Base-by-base conservation (phyloP, 2,888 invertebrate genomes). In the Hydriomena furcata region DNA sequence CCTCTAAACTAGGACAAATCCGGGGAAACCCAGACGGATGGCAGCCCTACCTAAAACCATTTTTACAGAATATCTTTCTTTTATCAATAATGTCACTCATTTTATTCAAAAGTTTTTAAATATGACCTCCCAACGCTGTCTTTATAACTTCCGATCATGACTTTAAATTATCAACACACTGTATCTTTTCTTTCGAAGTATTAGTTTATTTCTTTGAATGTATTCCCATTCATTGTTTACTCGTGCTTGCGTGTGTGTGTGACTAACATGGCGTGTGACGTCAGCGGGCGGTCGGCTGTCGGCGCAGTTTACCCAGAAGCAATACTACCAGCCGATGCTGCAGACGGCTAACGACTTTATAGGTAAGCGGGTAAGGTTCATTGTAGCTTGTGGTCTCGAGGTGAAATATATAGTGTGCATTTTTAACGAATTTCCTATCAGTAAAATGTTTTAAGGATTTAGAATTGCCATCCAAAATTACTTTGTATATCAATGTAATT, bases 241-340 rank as follows among this genome's bases (percentile, higher is more conserved):
- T 40, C 23, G 42, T 49, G 50, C 58, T 51, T 46, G 45, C 40
- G 27, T 46, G 63, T 63, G 63, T 61, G 69, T 63, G 79, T 77
- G 68, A 79, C 77, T 81, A 79, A 79, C 74, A 32, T 65, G 68
- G 68, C 71, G 44, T 61, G 65, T 69, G 63, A 59, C 66, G 66
- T 67, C 72, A 60, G 68, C 68, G 71, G 62, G 68, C 57, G 69
- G 61, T 40, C 75, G 79, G 50, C 71, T 79, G 67, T 74, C 76
- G 60, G 63, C 68, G 61, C 80, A 77, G 62, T 78, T 71, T 73
- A 76, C 68, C 36, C 66, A 66, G 56, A 82, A 74, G 73, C 79
- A 78, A 71, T 85, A 79, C 78, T 89, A 87, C 81, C 85, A 78
- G 67, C 88, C 87, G 52, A 83, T 88, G 85, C 73, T 85, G 61